These are phyloP conservation scores for Idris sp. DNA, from an alignment of 1,140 invertebrate species.

Conservation along the genomic window DNA sequence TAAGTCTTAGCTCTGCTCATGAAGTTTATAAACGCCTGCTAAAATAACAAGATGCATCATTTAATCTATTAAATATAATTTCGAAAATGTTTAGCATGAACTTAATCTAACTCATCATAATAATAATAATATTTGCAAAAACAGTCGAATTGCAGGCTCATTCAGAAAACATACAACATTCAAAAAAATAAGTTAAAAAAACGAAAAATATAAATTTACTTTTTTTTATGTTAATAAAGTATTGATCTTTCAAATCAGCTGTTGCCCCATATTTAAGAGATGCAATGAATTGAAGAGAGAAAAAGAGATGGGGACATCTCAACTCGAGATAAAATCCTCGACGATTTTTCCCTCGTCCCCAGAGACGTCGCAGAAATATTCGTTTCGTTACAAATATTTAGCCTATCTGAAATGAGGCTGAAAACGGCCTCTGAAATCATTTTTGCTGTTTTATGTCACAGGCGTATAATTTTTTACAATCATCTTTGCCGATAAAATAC, in stretches of 20 bases:
- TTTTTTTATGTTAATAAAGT: too few relatives aligned
- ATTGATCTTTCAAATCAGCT: constrained; percentile 67
- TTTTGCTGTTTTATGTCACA: constrained; percentile 14
- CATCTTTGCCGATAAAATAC: not conserved
- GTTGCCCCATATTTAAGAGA: constrained; percentile 70
- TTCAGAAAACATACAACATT: too few relatives aligned
- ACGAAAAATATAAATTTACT: too few relatives aligned
- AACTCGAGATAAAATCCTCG: constrained; percentile 63
- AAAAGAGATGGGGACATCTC: constrained; percentile 25
- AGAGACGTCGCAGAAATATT: constrained; percentile 63
- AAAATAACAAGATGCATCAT: too few relatives aligned
- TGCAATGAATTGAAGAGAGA: constrained; percentile 50
- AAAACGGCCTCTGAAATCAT: constrained; percentile 59
- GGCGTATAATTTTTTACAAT: not conserved
- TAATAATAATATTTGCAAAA: too few relatives aligned
- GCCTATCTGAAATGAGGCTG: constrained; percentile 64
- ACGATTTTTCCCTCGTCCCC: constrained; percentile 64
- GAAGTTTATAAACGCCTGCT: too few relatives aligned
- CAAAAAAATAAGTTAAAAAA: too few relatives aligned
- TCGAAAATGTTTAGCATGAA: too few relatives aligned
- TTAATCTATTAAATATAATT: too few relatives aligned
- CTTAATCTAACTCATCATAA: too few relatives aligned
- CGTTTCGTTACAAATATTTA: constrained; percentile 70
- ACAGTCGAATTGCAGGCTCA: too few relatives aligned
- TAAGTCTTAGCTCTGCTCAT: too few relatives aligned